Conservation (phyloP, 1,140 invertebrate genomes). For the Halictus rubicundus region DNA sequence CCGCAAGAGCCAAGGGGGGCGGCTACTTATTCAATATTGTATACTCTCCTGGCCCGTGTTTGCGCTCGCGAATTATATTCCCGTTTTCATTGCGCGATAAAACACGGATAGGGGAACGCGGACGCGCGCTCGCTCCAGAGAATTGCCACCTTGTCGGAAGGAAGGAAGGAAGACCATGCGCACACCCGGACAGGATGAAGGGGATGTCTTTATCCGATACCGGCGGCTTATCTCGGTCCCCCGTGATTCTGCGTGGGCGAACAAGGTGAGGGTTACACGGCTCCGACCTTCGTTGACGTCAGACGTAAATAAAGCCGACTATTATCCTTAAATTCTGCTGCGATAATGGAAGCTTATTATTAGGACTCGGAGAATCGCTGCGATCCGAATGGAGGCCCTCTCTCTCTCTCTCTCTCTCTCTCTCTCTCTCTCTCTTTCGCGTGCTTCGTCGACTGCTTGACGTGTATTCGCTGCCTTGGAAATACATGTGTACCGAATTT, state of each 20-base stretch:
- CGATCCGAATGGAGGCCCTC: background rate
- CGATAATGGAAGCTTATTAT: background rate
- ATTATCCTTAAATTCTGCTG: background rate
- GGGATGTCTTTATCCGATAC: slow-evolving; percentile 45
- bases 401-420: too few species aligned
- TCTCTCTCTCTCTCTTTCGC: background rate
- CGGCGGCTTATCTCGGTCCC: slow-evolving; percentile 35
- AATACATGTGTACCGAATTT: background rate
- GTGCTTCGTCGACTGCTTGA: background rate
- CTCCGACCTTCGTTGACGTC: slow-evolving; percentile 5
- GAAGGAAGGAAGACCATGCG: background rate
- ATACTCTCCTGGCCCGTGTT: background rate
- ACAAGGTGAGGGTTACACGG: slow-evolving; percentile 32
- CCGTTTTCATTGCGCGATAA: slow-evolving; percentile 39
- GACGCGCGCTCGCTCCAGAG: background rate
- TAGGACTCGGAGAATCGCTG: background rate
- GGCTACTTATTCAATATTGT: slow-evolving; percentile 43
- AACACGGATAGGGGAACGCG: background rate
- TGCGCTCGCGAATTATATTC: slow-evolving; percentile 33
- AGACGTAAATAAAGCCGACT: background rate
- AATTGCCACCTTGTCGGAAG: background rate
- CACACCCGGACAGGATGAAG: slow-evolving; percentile 9
- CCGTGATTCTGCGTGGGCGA: slow-evolving; percentile 15
- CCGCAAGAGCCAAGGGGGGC: slow-evolving; percentile 10
- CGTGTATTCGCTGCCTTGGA: background rate